Base-by-base conservation (phyloP, 2,113 vertebrate species). In the Galemys pyrenaicus region DNA sequence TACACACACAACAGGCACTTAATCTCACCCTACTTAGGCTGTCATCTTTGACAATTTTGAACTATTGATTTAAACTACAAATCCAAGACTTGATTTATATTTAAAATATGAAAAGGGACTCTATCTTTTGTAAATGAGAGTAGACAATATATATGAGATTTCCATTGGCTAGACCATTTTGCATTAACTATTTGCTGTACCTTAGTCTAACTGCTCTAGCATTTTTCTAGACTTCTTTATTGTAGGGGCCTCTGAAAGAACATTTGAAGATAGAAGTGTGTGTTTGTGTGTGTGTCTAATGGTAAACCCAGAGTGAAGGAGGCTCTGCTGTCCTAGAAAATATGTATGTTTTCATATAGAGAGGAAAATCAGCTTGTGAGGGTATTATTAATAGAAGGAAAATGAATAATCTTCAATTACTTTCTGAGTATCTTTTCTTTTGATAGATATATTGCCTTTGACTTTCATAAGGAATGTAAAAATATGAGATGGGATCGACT, bases 381-480 rank as follows among this genome's bases (percentile, higher is more conserved):
- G 7, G 0, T 6, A 0, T 26, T n/a, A 35, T 16, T 54, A 62
- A 17, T 26, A 54, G 71, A 28, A 81, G 32, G 67, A 89, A 78
- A 71, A 20, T 35, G 26, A 87, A 20, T 71, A 3, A 3, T 73
- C 62, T 46, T 44, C 41, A 60, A n/a, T 67, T 39, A 35, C 7
- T 87, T 92, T 80, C 87, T 95, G 19, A 80, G 16, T 89, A 9
- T 75, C 46, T 97, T 95, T 95, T 71, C 93, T 62, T 95, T 82
- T 70, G 81, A 73, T 96, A 99, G 99, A 81, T 99, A 99, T 0
- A 16, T 99, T 90, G 99, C 99, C 0, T 99, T 99, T 97, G 99
- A 99, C 97, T 99, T 99, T 97, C 99, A 99, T 95, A 99, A 99
- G 96, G 99, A 99, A 96, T 99, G 99, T 98, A 99, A 99, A 94